Evolutionary conservation across 2,888 invertebrate genomes (phyloP).

Genomic region (Papilio elwesi): DNA sequence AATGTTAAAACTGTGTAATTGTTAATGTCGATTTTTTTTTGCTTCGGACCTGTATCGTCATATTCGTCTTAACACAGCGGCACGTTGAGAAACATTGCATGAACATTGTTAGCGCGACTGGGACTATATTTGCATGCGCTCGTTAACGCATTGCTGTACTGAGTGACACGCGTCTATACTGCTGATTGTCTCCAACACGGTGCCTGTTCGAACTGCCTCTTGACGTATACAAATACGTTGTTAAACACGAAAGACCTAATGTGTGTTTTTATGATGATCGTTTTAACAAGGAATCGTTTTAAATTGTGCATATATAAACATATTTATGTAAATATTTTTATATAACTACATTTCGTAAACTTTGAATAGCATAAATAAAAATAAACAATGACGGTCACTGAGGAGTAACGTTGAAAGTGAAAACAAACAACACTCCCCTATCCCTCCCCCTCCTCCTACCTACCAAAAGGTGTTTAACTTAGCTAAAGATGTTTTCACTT

Average conservation of each 20-base stretch:
- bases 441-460: no score
- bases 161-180: slow-evolving; percentile 73
- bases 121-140: slow-evolving; percentile 79
- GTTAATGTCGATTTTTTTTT: background rate
- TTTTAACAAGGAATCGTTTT: background rate
- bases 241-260: slow-evolving; percentile 20
- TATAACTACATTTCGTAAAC: no score
- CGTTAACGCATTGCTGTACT: slow-evolving; percentile 77
- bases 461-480: no score
- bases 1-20: background rate
- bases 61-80: slow-evolving; percentile 54
- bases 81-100: slow-evolving; percentile 50
- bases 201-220: background rate
- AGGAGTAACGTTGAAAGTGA: no score
- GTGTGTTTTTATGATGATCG: background rate
- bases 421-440: no score
- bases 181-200: slow-evolving; percentile 65
- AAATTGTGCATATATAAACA: no score
- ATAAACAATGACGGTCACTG: no score
- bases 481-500: no score
- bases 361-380: no score
- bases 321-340: no score
- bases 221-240: slow-evolving; percentile 34
- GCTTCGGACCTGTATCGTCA: background rate
- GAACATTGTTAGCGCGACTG: slow-evolving; percentile 74